Evolutionary conservation across 2,797 vertebrate genomes (phyloP).

Genomic region (Lagorchestes hirsutus): DNA sequence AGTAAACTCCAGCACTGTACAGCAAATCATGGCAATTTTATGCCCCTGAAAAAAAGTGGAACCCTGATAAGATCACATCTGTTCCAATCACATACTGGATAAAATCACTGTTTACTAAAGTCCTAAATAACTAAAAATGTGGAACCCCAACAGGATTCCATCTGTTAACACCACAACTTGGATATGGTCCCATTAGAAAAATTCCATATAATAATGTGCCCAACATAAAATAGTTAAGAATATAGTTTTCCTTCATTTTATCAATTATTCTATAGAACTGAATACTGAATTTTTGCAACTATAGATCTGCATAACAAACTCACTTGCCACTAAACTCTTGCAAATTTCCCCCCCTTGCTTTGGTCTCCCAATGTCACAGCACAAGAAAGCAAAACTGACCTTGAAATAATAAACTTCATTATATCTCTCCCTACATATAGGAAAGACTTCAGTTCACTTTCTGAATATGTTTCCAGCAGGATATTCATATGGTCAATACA

Average conservation of each 20-base stretch:
- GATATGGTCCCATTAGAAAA: conserved; percentile 87
- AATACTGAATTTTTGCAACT: conserved; percentile 55
- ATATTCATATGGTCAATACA: conserved; percentile 28
- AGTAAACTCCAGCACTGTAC: conserved; percentile 90
- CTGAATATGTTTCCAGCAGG: conserved; percentile 14
- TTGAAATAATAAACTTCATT: conserved; percentile 31
- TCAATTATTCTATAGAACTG: conserved; percentile 61
- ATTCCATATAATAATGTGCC: conserved; percentile 85
- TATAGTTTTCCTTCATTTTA: conserved; percentile 65
- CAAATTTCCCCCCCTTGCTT: conserved; percentile 27
- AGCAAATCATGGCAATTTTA: conserved; percentile 91
- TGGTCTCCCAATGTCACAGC: conserved; percentile 60
- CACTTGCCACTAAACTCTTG: conserved; percentile 68
- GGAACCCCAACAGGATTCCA: conserved; percentile 91
- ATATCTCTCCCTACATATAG: conserved; percentile 36
- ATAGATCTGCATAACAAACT: conserved; percentile 54
- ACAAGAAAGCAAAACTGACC: conserved; percentile 37
- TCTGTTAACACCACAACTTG: conserved; percentile 88
- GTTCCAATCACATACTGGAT: conserved; percentile 92
- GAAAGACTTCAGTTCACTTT: conserved; percentile 41
- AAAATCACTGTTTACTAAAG: conserved; percentile 92
- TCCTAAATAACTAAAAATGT: conserved; percentile 93
- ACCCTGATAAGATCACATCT: conserved; percentile 93
- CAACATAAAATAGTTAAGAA: conserved; percentile 69
- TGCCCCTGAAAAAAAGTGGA: conserved; percentile 89